Base-by-base conservation (phyloP, 2,888 invertebrate species). In the Neoaliturus tenellus region DNA sequence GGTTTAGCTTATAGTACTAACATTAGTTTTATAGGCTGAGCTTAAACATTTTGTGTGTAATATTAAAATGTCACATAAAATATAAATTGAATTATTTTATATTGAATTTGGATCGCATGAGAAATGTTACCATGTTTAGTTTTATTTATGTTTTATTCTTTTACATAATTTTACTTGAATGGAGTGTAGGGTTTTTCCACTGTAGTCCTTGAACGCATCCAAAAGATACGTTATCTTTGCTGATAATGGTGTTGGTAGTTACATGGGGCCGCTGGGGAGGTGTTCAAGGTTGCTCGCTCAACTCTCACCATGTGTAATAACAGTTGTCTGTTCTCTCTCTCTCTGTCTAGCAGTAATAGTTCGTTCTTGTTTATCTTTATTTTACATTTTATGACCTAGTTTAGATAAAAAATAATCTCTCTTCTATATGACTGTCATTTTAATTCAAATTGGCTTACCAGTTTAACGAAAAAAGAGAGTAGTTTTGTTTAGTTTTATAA, bases 1-100 rank as follows among this genome's bases (percentile, higher is more conserved):
- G 28, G n/a, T 8, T 62, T 62, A 62, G 62, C 62, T 62, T 62
- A 14, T 44, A 51, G 25, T 62, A 62, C 62, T 62, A 62, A 62
- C 62, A 62, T 3, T 62, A 6, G n/a, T 62, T 28, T 31, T 62
- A 14, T 23, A 55, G 55, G 55, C 3, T 62, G 28, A 3, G 28
- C 28, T 14, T 10, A 8, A 62, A 31, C 8, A 62, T 28, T 62
- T 62, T 62, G 62, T 62, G 62, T 62, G 51, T 23, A 51, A 51
- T 23, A n/a, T n/a, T n/a, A n/a, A n/a, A n/a, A n/a, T n/a, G n/a
- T n/a, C n/a, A n/a, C n/a, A n/a, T n/a, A n/a, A n/a, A n/a, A n/a
- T n/a, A n/a, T n/a, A n/a, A n/a, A n/a, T n/a, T n/a, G n/a, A n/a
- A n/a, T n/a, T n/a, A n/a, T n/a, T n/a, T n/a, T n/a, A n/a, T n/a